A percentile compares a stretch with the other conserved stretches of the same genome.
Conservation (phyloP, 2,113 vertebrate species). For the Heterotilapia buettikoferi region DNA sequence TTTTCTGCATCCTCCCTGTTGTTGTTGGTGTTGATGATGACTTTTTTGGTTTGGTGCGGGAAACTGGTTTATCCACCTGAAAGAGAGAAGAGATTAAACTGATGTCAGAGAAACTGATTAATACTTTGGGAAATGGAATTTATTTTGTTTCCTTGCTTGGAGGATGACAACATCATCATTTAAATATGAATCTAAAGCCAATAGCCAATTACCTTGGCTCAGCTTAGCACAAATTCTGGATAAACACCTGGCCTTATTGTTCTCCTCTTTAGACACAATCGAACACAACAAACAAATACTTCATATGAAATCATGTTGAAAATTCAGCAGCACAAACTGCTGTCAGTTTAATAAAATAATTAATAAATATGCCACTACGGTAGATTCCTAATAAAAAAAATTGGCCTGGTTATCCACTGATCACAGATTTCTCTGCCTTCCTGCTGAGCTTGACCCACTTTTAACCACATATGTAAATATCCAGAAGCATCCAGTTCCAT, state of each 20-base stretch:
- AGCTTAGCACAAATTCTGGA: neutral
- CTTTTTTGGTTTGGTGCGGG: slow-evolving; percentile 93
- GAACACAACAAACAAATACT: neutral
- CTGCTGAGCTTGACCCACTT: neutral
- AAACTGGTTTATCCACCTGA: slow-evolving; percentile 84
- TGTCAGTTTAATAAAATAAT: neutral
- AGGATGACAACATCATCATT: neutral
- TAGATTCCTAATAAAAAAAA: neutral
- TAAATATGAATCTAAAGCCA: neutral
- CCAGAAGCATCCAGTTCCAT: neutral
- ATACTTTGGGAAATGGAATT: neutral
- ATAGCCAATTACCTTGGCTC: neutral
- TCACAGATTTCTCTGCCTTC: neutral
- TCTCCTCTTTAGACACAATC: neutral
- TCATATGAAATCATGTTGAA: neutral
- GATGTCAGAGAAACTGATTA: neutral
- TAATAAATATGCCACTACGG: neutral
- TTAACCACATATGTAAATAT: neutral
- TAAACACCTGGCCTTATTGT: neutral
- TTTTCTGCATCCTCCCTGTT: slow-evolving; percentile 80
- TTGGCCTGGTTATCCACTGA: neutral
- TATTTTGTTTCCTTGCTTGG: neutral
- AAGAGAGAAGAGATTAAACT: slow-evolving; percentile 1
- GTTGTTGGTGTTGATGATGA: slow-evolving; percentile 66
- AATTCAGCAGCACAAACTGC: neutral